Conservation (phyloP, 1,140 invertebrate genomes). For the Wiebesia pumilae region DNA sequence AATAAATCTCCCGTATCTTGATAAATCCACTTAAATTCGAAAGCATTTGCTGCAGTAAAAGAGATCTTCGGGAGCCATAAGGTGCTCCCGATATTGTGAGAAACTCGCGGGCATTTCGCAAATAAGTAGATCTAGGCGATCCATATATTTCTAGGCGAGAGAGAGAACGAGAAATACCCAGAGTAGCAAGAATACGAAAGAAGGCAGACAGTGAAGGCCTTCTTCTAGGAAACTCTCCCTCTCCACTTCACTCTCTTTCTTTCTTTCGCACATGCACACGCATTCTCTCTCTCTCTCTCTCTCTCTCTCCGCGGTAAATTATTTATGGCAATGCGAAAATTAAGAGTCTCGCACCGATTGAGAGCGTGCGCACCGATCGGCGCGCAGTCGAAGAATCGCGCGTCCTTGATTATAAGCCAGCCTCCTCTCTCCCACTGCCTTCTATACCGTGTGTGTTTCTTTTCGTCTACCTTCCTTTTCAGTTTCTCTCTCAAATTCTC, state of each 20-base stretch:
- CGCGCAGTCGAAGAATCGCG: conserved; percentile 59
- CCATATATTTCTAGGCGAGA: conserved; percentile 2
- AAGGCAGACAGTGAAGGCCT: conserved; percentile 58
- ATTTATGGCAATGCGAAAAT: conserved; percentile 75
- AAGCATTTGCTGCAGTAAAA: background rate
- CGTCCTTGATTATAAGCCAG: conserved; percentile 58
- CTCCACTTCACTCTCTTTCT: background rate
- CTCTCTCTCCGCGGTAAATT: conserved; percentile 66
- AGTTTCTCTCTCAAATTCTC: background rate
- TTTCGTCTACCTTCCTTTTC: conserved; percentile 22
- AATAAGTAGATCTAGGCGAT: conserved; percentile 38
- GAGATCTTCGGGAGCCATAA: background rate
- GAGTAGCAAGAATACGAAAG: conserved; percentile 18
- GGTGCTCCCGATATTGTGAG: background rate
- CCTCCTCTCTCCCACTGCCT: conserved; percentile 54
- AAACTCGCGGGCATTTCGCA: conserved; percentile 16
- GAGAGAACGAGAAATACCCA: conserved; percentile 28
- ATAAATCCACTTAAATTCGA: background rate
- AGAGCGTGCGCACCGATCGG: conserved; percentile 59
- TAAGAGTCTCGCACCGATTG: conserved; percentile 72
- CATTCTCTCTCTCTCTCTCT: background rate
- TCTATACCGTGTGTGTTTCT: conserved; percentile 16
- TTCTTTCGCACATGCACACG: conserved; percentile 18
- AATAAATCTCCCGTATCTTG: background rate
- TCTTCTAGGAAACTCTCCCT: conserved; percentile 66